Evolutionary conservation across 2,113 vertebrate genomes (phyloP).

Genomic region (Neopipo cinnamomea): DNA sequence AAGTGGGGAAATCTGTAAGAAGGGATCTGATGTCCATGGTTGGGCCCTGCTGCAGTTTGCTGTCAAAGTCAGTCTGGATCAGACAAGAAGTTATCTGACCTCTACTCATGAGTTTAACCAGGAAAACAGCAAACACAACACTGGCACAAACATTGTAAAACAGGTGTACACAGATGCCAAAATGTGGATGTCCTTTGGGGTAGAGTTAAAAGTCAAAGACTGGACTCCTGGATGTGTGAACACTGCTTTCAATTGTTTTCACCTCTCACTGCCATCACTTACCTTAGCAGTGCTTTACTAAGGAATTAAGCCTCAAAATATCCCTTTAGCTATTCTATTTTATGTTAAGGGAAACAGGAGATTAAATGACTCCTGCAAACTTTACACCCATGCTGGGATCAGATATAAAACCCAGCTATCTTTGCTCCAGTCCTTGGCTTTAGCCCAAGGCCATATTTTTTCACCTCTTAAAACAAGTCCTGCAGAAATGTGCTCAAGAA

Average conservation of each 20-base stretch:
- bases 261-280: not conserved
- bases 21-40: not conserved
- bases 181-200: not conserved
- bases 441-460: slow-evolving; percentile 2
- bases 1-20: not conserved
- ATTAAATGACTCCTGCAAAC: not conserved
- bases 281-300: not conserved
- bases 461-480: not conserved
- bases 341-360: not conserved
- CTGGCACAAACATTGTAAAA: not conserved
- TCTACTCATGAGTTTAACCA: not conserved
- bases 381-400: not conserved
- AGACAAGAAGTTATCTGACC: not conserved
- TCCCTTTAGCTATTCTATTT: not conserved
- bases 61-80: not conserved
- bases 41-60: not conserved
- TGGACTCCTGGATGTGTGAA: not conserved
- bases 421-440: slow-evolving; percentile 5
- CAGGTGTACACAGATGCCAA: not conserved
- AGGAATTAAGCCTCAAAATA: not conserved
- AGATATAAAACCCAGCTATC: slow-evolving; percentile 15
- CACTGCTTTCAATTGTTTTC: not conserved
- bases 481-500: not conserved
- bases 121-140: not conserved
- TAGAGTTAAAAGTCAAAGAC: not conserved